phyloP scores from a whole-genome alignment of 2,797 vertebrate species.

The Numenius phaeopus region DNA sequence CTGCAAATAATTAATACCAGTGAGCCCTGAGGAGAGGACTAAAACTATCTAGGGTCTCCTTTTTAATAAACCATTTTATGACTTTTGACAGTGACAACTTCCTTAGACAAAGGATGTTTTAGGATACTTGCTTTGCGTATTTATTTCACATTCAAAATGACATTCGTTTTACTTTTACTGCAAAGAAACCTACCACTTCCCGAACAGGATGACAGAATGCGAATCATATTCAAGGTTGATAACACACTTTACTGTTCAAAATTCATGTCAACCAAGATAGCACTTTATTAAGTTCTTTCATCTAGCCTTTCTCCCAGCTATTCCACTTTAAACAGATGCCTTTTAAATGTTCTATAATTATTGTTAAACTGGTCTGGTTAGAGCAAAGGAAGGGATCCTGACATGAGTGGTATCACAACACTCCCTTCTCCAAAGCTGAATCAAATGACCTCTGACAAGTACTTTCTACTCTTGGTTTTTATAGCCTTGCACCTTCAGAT shows the following conservation, averaged over 20 bases:
- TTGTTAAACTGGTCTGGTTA: slow-evolving; percentile 3
- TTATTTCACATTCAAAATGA: slow-evolving; percentile 17
- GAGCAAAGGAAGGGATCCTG: not conserved
- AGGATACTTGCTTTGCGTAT: not conserved
- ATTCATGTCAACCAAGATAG: not conserved
- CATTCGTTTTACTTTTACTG: not conserved
- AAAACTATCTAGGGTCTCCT: not conserved
- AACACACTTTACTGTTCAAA: not conserved
- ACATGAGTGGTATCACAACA: not conserved
- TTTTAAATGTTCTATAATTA: slow-evolving; percentile 23
- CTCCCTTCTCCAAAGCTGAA: not conserved
- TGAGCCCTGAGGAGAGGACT: not conserved
- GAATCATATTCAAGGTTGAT: not conserved
- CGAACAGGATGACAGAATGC: not conserved
- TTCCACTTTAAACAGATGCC: not conserved
- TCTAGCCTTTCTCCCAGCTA: not conserved
- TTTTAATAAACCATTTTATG: not conserved
- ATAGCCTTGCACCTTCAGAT: not conserved
- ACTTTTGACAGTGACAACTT: slow-evolving; percentile 8
- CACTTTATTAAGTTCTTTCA: not conserved
- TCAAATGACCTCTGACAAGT: slow-evolving; percentile 16
- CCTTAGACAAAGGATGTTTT: not conserved
- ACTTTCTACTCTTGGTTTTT: not conserved
- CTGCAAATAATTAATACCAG: slow-evolving; percentile 35
- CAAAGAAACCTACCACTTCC: not conserved